Evolutionary conservation across 2,797 vertebrate genomes (phyloP).

Genomic region (Schizopygopsis malacanthus): DNA sequence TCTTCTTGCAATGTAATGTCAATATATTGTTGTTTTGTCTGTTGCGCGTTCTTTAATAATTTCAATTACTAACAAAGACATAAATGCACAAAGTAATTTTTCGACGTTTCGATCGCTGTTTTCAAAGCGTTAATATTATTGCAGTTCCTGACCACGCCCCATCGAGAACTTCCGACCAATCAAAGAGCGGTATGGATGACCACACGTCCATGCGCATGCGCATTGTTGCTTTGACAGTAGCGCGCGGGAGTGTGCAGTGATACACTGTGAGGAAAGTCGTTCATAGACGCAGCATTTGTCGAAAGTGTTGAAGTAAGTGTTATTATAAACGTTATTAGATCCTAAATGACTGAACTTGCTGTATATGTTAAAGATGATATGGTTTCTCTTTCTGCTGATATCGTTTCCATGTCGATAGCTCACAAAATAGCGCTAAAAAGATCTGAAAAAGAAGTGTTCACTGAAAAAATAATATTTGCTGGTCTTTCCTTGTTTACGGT

Average conservation of each 20-base stretch:
- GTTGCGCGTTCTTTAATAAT: neutral
- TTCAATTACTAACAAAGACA: neutral
- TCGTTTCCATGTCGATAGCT: neutral
- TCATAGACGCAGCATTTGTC: slow-evolving; percentile 1
- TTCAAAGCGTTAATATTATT: neutral
- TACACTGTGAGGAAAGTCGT: slow-evolving; percentile 21
- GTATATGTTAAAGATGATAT: neutral
- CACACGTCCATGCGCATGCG: slow-evolving; percentile 66
- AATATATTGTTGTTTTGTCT: neutral
- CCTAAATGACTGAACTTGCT: neutral
- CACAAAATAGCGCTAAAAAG: neutral
- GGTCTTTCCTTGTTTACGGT: neutral
- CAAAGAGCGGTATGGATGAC: neutral
- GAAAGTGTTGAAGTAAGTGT: slow-evolving; percentile 35
- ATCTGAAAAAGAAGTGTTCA: neutral
- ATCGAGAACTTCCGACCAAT: slow-evolving; percentile 73
- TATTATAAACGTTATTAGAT: neutral
- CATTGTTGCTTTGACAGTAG: neutral
- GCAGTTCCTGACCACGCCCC: slow-evolving; percentile 54
- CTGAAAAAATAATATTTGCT: neutral
- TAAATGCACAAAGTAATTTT: too few species aligned
- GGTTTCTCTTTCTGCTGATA: neutral
- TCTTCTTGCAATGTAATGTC: neutral
- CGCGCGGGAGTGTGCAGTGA: slow-evolving; percentile 74
- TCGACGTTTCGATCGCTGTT: neutral